Conservation (phyloP, 2,888 invertebrate genomes). For the Ectobius pallidus region DNA sequence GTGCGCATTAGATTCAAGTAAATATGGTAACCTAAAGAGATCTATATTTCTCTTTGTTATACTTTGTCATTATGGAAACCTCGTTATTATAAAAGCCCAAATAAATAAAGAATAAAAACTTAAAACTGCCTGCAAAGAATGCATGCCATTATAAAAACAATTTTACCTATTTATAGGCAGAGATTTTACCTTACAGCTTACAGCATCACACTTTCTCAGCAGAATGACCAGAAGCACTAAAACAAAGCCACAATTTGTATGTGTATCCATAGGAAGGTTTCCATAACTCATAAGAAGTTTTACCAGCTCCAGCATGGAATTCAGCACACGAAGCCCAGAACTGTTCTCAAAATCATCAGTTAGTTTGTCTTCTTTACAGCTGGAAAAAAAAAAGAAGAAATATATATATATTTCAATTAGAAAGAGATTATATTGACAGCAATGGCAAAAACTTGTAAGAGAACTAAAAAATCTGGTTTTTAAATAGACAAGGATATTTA, state of each 20-base stretch:
- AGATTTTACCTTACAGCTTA: background rate
- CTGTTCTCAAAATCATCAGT: background rate
- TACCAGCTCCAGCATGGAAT: background rate
- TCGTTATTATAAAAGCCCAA: too few species aligned
- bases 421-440: background rate
- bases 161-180: too few species aligned
- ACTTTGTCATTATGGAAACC: too few species aligned
- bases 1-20: too few species aligned
- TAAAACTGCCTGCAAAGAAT: too few species aligned
- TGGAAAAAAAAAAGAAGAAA: background rate
- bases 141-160: too few species aligned
- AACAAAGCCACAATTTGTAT: conserved; percentile 62
- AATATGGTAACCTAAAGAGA: too few species aligned
- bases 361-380: too few species aligned
- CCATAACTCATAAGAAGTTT: conserved; percentile 54
- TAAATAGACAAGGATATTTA: too few species aligned
- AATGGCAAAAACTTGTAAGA: background rate
- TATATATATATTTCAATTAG: background rate
- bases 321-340: background rate
- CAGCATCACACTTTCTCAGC: background rate
- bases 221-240: conserved; percentile 57
- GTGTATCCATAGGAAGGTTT: conserved; percentile 69
- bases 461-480: too few species aligned
- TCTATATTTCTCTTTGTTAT: too few species aligned
- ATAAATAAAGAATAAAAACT: too few species aligned